phyloP scores from a whole-genome alignment of 2,888 invertebrate species.

The Xestobium rufovillosum region DNA sequence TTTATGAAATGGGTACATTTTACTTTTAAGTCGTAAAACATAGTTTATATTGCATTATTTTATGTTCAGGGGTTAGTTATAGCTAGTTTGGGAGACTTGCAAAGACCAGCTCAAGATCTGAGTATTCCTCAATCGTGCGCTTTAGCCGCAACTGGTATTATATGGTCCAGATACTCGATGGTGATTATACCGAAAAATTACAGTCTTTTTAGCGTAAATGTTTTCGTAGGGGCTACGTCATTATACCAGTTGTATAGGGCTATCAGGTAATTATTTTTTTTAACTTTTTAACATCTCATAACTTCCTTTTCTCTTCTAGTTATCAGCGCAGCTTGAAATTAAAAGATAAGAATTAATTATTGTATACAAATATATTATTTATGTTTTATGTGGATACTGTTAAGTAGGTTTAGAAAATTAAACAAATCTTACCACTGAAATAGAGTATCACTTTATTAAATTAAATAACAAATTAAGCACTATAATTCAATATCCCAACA shows the following conservation, averaged over 20 bases:
- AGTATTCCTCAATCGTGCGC: conserved; percentile 74
- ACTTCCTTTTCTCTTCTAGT: neutral
- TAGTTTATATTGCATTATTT: conserved; percentile 18
- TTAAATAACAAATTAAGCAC: too few relatives aligned
- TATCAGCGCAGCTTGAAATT: conserved; percentile 3
- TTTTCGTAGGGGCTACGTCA: conserved; percentile 82
- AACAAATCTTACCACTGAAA: too few relatives aligned
- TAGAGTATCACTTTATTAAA: too few relatives aligned
- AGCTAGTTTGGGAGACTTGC: conserved; percentile 77
- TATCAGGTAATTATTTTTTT: conserved; percentile 26
- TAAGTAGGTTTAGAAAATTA: too few relatives aligned
- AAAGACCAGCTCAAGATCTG: conserved; percentile 76
- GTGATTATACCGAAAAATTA: conserved; percentile 93
- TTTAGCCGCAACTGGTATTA: conserved; percentile 73
- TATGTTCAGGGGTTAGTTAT: conserved; percentile 61
- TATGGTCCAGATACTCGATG: conserved; percentile 89
- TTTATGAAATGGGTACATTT: conserved; percentile 71
- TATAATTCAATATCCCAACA: too few relatives aligned
- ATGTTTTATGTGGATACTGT: too few relatives aligned
- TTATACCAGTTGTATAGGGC: conserved; percentile 70
- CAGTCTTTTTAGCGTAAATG: conserved; percentile 83
- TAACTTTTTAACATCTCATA: conserved; percentile 17
- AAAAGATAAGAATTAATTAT: too few relatives aligned
- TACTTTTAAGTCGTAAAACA: conserved; percentile 6
- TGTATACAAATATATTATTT: too few relatives aligned